Conservation (phyloP, 92 coral and sea anemone species). For the Phymanthus crucifer region DNA sequence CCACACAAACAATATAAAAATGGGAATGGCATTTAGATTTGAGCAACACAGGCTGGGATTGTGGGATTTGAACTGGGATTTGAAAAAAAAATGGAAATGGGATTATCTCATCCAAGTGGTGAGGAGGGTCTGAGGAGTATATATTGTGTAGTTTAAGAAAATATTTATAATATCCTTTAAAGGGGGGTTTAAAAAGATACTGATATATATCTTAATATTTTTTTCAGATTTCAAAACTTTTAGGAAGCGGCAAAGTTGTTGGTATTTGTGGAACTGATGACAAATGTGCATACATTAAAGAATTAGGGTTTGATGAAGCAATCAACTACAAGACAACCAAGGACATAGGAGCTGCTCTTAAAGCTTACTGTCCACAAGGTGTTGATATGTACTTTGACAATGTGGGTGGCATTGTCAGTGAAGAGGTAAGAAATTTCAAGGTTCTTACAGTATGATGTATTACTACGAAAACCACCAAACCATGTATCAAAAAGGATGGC, state of each 20-base stretch:
- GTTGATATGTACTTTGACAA: conserved; percentile 93
- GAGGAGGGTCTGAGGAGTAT: no score
- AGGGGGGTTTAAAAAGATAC: background rate
- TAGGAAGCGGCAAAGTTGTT: conserved; percentile 77
- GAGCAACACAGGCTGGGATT: no score
- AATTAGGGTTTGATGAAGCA: conserved; percentile 82
- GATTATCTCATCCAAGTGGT: no score
- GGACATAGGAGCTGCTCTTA: conserved; percentile 47
- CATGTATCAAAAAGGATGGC: no score
- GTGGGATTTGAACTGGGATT: no score
- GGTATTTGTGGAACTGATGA: conserved; percentile 95
- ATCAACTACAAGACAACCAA: conserved; percentile 79
- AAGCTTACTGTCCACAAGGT: conserved; percentile 61
- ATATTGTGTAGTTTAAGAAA: no score
- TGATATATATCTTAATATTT: background rate
- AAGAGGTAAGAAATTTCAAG: background rate
- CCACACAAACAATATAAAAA: no score
- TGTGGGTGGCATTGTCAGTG: conserved; percentile 88
- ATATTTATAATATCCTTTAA: no score
- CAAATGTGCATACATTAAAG: conserved; percentile 70
- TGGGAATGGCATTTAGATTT: no score
- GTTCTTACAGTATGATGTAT: no score
- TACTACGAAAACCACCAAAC: no score
- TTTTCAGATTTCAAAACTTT: conserved; percentile 77
- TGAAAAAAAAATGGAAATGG: no score